Evolutionary conservation across 2,888 invertebrate genomes (phyloP), one percentile per base, ranked within the genome.

Genomic region (Octonoba sinensis): DNA sequence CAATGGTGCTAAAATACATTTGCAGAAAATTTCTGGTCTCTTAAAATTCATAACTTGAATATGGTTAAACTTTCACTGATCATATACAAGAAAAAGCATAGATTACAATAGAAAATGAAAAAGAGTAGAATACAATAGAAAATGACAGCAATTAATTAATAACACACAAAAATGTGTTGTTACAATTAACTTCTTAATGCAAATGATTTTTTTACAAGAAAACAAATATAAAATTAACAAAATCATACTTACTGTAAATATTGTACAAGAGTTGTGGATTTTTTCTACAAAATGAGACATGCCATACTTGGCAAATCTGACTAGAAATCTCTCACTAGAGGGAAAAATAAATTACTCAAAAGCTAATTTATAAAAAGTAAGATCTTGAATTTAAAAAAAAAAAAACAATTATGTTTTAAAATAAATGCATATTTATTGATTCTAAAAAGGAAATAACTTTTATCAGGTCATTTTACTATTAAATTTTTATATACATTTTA

Each of bases 241-340:
- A 36, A 36, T 36, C 8, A n/a, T 15, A 92, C 93, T 90, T 86
- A 92, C 93, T 22, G 95, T 95, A 88, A 96, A 96, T 78, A 96
- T 92, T 24, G 95, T 95, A 88, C 95, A 95, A 88, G 95, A 95
- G 87, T 94, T 94, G 88, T 95, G 93, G 86, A 95, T 89, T 87
- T 95, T 93, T 87, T 96, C 95, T 84, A 95, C 92, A 88, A 96
- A 95, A 89, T 94, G 94, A 18, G 95, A 94, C 89, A 95, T 95
- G 16, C 96, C 96, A 87, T 96, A 95, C 88, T 95, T 94, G 85
- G 94, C 94, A 89, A 96, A 94, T 88, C 93, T 92, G 86, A 96
- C 95, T 87, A 96, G 91, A 90, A 96, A 96, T 84, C 96, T 91
- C 89, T 97, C 97, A 75, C 96, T 91, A 87, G 67, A 89, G 87